Percentiles rank a stretch among this genome's conserved stretches.
Conservation (phyloP, 2,113 vertebrate species). For the Melanostigma gelatinosum region DNA sequence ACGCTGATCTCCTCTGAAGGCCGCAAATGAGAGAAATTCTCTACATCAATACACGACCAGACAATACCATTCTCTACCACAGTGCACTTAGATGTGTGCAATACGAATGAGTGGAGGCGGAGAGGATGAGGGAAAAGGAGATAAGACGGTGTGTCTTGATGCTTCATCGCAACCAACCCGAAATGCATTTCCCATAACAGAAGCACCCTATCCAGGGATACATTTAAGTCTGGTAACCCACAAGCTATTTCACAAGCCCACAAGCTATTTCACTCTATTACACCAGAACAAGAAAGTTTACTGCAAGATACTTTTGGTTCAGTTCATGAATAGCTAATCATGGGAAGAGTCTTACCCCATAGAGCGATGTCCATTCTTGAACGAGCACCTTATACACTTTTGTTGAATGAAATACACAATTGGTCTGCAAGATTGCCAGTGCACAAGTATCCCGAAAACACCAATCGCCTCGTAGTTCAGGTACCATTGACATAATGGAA, state of each 20-base stretch:
- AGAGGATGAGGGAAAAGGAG: background rate
- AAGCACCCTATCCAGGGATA: constrained; percentile 22
- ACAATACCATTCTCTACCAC: constrained; percentile 26
- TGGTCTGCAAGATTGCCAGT: background rate
- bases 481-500: background rate
- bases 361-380: background rate
- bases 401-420: background rate
- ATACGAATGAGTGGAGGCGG: constrained; percentile 23
- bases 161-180: background rate
- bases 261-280: constrained; percentile 39
- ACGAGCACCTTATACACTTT: background rate
- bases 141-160: background rate
- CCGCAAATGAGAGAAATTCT: constrained; percentile 39
- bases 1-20: constrained; percentile 31
- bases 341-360: background rate
- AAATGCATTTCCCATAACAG: constrained; percentile 34
- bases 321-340: background rate
- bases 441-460: background rate
- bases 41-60: constrained; percentile 44
- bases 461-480: background rate
- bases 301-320: background rate
- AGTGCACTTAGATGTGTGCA: constrained; percentile 25
- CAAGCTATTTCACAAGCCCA: constrained; percentile 35
- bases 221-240: constrained; percentile 23
- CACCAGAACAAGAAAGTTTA: constrained; percentile 31